A percentile compares a stretch with the other conserved stretches of the same genome.
These are phyloP conservation scores for Erebia epiphron DNA, from an alignment of 2,888 invertebrate genomes.

Conservation along the genomic window DNA sequence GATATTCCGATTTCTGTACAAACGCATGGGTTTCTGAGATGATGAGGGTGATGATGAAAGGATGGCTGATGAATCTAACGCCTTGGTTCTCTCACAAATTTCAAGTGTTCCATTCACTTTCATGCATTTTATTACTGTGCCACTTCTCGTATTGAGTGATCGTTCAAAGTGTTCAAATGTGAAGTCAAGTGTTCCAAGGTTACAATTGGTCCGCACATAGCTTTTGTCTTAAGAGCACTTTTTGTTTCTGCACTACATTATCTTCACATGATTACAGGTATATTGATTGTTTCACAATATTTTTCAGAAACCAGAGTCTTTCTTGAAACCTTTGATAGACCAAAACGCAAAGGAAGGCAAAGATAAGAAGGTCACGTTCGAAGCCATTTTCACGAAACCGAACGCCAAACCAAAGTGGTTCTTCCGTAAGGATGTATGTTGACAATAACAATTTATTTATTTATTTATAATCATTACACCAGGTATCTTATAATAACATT, in stretches of 20 bases:
- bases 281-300: slow-evolving; percentile 53
- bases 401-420: slow-evolving; percentile 97
- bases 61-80: slow-evolving; percentile 75
- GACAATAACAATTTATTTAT: background rate
- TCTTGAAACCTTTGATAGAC: slow-evolving; percentile 97
- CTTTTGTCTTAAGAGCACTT: slow-evolving; percentile 76
- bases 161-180: slow-evolving; percentile 58
- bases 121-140: slow-evolving; percentile 63
- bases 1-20: slow-evolving; percentile 77
- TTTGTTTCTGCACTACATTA: slow-evolving; percentile 64
- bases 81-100: slow-evolving; percentile 67
- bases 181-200: slow-evolving; percentile 45
- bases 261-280: slow-evolving; percentile 41
- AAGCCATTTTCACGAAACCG: slow-evolving; percentile 98
- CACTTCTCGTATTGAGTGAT: slow-evolving; percentile 47
- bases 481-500: background rate
- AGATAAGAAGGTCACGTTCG: slow-evolving; percentile 96
- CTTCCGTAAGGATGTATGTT: slow-evolving; percentile 95
- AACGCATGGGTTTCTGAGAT: slow-evolving; percentile 72
- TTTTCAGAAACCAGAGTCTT: slow-evolving; percentile 95
- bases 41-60: slow-evolving; percentile 59
- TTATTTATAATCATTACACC: background rate
- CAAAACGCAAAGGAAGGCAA: slow-evolving; percentile 97
- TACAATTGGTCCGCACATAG: slow-evolving; percentile 70
- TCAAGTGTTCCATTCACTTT: slow-evolving; percentile 61